Evolutionary conservation across 2,888 invertebrate genomes (phyloP).

Genomic region (Lasioglossum oenotherae): DNA sequence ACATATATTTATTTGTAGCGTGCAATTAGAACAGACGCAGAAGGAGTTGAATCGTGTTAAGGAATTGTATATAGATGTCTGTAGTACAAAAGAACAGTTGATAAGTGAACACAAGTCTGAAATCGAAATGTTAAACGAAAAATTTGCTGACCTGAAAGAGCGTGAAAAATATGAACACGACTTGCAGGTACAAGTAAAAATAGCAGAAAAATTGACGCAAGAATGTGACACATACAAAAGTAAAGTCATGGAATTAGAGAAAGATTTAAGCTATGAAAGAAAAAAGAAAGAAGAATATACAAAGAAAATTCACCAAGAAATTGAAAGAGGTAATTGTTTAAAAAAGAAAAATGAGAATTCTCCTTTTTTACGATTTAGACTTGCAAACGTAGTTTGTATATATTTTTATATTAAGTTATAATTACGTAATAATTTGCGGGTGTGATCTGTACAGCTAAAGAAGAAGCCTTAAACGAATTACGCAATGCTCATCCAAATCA

Average conservation of each 20-base stretch:
- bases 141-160: constrained; percentile 72
- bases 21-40: constrained; percentile 81
- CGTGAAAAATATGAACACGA: constrained; percentile 75
- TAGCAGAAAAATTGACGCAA: constrained; percentile 73
- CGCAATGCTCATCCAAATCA: constrained; percentile 78
- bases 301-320: constrained; percentile 78
- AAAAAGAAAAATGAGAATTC: not conserved
- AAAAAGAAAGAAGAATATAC: constrained; percentile 77
- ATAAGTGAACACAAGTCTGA: constrained; percentile 86
- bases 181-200: constrained; percentile 74
- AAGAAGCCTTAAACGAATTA: constrained; percentile 79
- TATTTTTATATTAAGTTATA: not conserved
- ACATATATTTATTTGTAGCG: constrained; percentile 56
- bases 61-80: constrained; percentile 85
- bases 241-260: constrained; percentile 78
- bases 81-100: constrained; percentile 87
- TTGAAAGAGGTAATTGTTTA: constrained; percentile 76
- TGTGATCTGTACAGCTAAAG: constrained; percentile 74
- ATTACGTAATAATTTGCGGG: not conserved
- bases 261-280: constrained; percentile 76
- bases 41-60: constrained; percentile 80
- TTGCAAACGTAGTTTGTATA: not conserved
- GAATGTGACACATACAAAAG: constrained; percentile 76
- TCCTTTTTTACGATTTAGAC: not conserved
- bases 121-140: constrained; percentile 85